phyloP scores from a whole-genome alignment of 2,888 invertebrate genomes.

The Drosophila kokeensis region DNA sequence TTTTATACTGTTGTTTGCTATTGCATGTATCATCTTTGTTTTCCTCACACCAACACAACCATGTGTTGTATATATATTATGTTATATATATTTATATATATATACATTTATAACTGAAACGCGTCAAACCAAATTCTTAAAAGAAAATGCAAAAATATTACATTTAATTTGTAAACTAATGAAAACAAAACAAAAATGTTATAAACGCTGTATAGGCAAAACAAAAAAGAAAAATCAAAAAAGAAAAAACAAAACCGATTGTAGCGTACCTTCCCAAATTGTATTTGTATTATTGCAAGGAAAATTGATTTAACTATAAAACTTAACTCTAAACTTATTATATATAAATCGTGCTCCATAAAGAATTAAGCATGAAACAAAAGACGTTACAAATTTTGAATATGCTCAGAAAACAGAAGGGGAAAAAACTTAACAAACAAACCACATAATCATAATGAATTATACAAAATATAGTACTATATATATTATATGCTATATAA shows the following conservation, averaged over 20 bases:
- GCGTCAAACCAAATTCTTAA: conserved; percentile 82
- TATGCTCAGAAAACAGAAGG: conserved; percentile 38
- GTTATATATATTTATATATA: conserved; percentile 30
- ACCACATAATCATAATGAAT: conserved; percentile 5
- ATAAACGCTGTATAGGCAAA: conserved; percentile 6
- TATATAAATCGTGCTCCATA: conserved; percentile 7
- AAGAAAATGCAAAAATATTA: conserved; percentile 38
- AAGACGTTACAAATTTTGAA: conserved; percentile 48
- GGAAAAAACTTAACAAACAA: conserved; percentile 4
- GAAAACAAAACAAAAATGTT: conserved; percentile 18
- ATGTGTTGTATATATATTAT: not conserved
- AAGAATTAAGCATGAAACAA: conserved; percentile 9
- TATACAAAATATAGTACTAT: conserved; percentile 12
- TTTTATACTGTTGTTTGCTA: conserved; percentile 20
- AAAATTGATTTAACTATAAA: conserved; percentile 13
- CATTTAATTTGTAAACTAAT: conserved; percentile 56
- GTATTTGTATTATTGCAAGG: conserved; percentile 32
- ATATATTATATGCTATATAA: conserved; percentile 11
- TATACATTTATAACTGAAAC: conserved; percentile 54
- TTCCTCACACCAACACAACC: conserved; percentile 5
- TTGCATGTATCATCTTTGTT: conserved; percentile 8
- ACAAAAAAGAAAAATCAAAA: not conserved
- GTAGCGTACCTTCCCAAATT: conserved; percentile 55
- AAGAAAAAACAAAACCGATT: conserved; percentile 13
- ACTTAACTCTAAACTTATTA: conserved; percentile 23